A percentile compares a stretch with the other conserved stretches of the same genome.
These are phyloP conservation scores for Typhlichthys eigenmanni DNA, from an alignment of 2,797 vertebrate genomes.

Conservation along the genomic window DNA sequence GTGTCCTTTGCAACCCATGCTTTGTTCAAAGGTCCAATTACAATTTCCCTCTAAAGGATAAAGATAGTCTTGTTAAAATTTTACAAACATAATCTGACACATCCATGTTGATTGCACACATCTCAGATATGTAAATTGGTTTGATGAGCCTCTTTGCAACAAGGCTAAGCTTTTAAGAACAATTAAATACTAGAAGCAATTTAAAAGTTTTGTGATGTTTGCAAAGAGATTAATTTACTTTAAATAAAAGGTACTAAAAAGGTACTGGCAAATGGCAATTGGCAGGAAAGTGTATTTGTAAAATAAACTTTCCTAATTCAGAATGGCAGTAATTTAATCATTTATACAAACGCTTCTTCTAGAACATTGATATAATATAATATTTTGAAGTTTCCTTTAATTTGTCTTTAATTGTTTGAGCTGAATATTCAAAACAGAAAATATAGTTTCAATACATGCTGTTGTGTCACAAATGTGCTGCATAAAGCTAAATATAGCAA, in stretches of 20 bases:
- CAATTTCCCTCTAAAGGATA: constrained; percentile 47
- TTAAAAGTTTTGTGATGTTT: constrained; percentile 31
- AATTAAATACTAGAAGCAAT: constrained; percentile 27
- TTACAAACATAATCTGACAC: constrained; percentile 53
- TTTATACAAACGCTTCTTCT: background rate
- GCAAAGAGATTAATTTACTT: constrained; percentile 22
- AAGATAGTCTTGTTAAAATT: constrained; percentile 46
- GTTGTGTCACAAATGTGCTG: background rate
- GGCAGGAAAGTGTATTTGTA: constrained; percentile 11
- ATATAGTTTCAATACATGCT: background rate
- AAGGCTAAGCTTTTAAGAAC: constrained; percentile 48
- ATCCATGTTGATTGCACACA: constrained; percentile 26
- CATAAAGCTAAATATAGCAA: background rate
- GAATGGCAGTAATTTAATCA: constrained; percentile 18
- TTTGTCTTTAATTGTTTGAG: no score
- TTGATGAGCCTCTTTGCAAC: constrained; percentile 50
- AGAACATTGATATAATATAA: no score
- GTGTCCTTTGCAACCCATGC: constrained; percentile 42
- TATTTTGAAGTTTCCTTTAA: no score
- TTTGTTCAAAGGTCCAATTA: constrained; percentile 67
- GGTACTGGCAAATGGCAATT: background rate
- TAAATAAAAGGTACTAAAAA: constrained; percentile 1
- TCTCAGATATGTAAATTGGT: constrained; percentile 59
- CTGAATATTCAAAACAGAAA: background rate
- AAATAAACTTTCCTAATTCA: constrained; percentile 21